Evolutionary conservation across 2,797 vertebrate genomes (phyloP), one percentile per base, ranked within the genome.

Genomic region (Brachymystax lenok): DNA sequence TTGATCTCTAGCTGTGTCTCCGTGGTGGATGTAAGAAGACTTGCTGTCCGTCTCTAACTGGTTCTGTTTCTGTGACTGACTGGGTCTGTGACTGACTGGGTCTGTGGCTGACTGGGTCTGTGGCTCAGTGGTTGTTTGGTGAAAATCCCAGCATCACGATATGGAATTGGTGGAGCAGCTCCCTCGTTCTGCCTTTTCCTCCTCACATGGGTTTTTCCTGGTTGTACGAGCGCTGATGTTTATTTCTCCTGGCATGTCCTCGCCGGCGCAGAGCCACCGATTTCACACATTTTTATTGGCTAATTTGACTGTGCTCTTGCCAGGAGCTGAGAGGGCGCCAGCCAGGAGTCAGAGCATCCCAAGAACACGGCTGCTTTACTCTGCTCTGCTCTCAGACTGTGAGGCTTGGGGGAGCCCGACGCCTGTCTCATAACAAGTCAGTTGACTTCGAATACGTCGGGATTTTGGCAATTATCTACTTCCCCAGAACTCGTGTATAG

Each of bases 231-330:
- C 68, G 76, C 90, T 94, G 92, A 94, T 91, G 91, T 92, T 94
- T 90, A 94, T 94, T 93, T 90, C 92, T 94, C 85, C 87, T 94
- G 93, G 93, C 93, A 87, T 91, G 88, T 90, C 86, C 85, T 92
- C 82, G 70, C 82, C 83, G 87, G 89, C 88, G 67, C 86, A 27
- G 78, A 88, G 90, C 89, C 93, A 92, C 93, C 85, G 82, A 92
- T 93, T 94, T 94, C 91, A 90, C 94, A 94, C 90, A 77, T 93
- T 93, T 92, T 92, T 92, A 94, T 91, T 92, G 94, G 91, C 91
- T 94, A 94, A 94, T 95, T 93, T 93, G 92, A 93, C 90, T 88
- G 90, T 83, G 88, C 87, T 90, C 86, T 91, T 92, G 91, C 92
- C 92, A 93, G 92, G 87, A 92, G 91, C 92, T 88, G 85, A 83